A percentile compares a stretch with the other conserved stretches of the same genome.
phyloP scores from a whole-genome alignment of 2,797 vertebrate genomes.

The Glossophaga mutica region DNA sequence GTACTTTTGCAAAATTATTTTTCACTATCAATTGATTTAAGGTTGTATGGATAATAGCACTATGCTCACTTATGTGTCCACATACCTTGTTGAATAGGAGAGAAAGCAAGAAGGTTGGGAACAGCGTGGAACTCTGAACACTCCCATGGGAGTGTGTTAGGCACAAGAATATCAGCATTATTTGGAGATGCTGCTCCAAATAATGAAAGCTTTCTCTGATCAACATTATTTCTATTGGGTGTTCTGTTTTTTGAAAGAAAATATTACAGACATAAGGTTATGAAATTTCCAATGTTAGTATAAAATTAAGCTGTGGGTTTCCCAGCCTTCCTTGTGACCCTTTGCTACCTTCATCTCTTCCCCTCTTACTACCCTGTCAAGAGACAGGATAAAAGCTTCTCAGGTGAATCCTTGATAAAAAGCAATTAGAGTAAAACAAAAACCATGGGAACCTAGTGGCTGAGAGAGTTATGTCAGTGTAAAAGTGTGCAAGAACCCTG shows the following conservation, averaged over 20 bases:
- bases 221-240: neutral
- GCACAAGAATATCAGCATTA: neutral
- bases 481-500: neutral
- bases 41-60: neutral
- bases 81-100: neutral
- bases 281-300: neutral
- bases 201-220: neutral
- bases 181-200: neutral
- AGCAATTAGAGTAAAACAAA: constrained; percentile 28
- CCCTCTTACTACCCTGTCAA: neutral
- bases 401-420: constrained; percentile 35
- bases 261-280: neutral
- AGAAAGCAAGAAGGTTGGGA: neutral
- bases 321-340: neutral
- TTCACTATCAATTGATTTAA: neutral
- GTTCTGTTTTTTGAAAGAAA: neutral
- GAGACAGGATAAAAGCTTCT: constrained; percentile 2
- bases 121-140: neutral
- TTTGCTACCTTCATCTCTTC: neutral
- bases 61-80: neutral
- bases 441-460: neutral
- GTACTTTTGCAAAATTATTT: neutral
- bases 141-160: neutral
- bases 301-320: neutral
- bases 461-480: neutral